A percentile compares a stretch with the other conserved stretches of the same genome.
Conservation (phyloP, 2,113 vertebrate species). For the Aphelocoma coerulescens region DNA sequence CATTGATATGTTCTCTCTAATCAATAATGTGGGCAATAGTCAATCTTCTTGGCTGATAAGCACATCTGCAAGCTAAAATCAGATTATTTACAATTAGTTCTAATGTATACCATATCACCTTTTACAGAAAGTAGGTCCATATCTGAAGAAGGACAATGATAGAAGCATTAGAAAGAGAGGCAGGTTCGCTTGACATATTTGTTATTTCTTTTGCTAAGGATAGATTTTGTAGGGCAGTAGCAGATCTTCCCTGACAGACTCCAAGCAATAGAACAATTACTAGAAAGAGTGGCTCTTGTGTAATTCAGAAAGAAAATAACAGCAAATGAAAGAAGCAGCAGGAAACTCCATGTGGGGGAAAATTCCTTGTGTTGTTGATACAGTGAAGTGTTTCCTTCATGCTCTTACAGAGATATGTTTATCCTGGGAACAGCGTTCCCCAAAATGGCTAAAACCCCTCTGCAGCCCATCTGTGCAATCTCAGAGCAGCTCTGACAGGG, state of each 20-base stretch:
- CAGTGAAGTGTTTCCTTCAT: neutral
- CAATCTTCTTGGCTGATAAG: neutral
- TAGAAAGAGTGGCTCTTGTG: constrained; percentile 24
- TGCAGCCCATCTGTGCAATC: neutral
- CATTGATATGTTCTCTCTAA: constrained; percentile 12
- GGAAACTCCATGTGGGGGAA: neutral
- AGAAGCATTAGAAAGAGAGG: neutral
- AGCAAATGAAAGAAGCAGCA: constrained; percentile 28
- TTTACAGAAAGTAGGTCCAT: neutral
- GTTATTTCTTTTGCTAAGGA: neutral
- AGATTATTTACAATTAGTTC: neutral
- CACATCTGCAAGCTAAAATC: neutral
- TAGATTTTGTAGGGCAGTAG: neutral
- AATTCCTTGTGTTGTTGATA: neutral
- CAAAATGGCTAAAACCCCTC: neutral
- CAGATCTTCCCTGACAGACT: neutral
- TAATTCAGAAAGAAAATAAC: constrained; percentile 8
- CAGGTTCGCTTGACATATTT: neutral
- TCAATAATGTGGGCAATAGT: neutral
- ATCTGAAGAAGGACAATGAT: neutral
- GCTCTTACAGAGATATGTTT: neutral
- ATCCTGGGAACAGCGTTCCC: neutral
- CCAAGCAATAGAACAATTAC: neutral
- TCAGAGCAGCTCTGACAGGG: neutral
- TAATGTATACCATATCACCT: neutral